Conservation (phyloP, 1,140 invertebrate species). For the Contarinia nasturtii region DNA sequence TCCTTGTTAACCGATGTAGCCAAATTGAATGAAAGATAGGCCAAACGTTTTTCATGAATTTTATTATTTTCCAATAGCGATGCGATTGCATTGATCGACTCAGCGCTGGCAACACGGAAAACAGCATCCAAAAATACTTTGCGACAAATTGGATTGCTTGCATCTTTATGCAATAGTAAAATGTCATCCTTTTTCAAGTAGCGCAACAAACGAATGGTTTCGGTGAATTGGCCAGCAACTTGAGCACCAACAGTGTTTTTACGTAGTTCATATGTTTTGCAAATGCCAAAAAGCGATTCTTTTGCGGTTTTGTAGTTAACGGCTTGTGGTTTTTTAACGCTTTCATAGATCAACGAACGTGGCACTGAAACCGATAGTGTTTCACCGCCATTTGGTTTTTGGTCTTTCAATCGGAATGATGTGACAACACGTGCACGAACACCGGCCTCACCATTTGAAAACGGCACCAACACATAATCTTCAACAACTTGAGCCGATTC, state of each 20-base stretch:
- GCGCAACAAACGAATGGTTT: conserved; percentile 43
- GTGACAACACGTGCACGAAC: conserved; percentile 47
- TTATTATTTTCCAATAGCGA: conserved; percentile 37
- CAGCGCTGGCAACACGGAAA: conserved; percentile 52
- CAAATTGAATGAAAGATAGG: conserved; percentile 44
- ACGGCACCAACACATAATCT: conserved; percentile 54
- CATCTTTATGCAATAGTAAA: conserved; percentile 31
- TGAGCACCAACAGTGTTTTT: conserved; percentile 31
- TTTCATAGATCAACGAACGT: conserved; percentile 50
- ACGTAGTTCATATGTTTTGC: conserved; percentile 5
- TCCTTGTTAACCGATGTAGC: conserved; percentile 51
- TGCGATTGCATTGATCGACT: conserved; percentile 44
- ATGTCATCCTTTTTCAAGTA: conserved; percentile 44
- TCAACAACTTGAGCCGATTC: conserved; percentile 48
- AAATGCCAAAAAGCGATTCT: background rate
- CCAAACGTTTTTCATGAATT: conserved; percentile 36
- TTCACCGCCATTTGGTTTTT: conserved; percentile 21
- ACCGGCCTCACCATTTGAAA: conserved; percentile 37
- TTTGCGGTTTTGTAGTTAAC: conserved; percentile 9
- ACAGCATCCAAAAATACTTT: conserved; percentile 58
- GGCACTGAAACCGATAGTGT: conserved; percentile 11
- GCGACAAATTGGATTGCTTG: conserved; percentile 25
- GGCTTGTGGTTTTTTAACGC: conserved; percentile 30
- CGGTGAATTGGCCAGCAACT: conserved; percentile 42
- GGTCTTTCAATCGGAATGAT: conserved; percentile 36